Conservation (phyloP, 2,888 invertebrate genomes). For the Petrolisthes cinctipes region DNA sequence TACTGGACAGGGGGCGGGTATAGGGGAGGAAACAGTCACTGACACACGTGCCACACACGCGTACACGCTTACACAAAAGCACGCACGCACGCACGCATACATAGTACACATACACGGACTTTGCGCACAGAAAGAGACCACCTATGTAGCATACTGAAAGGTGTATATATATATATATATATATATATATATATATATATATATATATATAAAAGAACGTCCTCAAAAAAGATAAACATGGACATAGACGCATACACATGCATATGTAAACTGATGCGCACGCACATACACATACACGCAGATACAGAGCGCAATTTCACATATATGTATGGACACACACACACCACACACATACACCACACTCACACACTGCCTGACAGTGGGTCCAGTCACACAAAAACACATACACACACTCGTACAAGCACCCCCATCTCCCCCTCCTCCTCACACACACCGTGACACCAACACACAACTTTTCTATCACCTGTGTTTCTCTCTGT, state of each 20-base stretch:
- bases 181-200: neutral
- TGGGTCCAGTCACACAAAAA: neutral
- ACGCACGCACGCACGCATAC: neutral
- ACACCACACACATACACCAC: constrained; percentile 4
- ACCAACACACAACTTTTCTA: neutral
- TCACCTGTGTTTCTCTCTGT: neutral
- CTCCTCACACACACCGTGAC: neutral
- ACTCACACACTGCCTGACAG: neutral
- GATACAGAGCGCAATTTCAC: neutral
- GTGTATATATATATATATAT: constrained; percentile 6
- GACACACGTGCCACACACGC: neutral
- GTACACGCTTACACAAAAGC: neutral
- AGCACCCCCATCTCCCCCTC: neutral
- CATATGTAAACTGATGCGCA: neutral
- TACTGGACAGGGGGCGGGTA: neutral
- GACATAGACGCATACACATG: neutral
- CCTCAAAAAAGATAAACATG: neutral
- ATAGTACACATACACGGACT: neutral
- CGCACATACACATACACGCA: constrained; percentile 10
- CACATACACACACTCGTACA: neutral
- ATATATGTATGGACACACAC: neutral
- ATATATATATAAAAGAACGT: neutral
- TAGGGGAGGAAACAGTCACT: neutral
- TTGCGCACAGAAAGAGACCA: neutral
- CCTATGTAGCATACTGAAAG: neutral